phyloP scores from a whole-genome alignment of 2,113 vertebrate species.

The Macaca mulatta region DNA sequence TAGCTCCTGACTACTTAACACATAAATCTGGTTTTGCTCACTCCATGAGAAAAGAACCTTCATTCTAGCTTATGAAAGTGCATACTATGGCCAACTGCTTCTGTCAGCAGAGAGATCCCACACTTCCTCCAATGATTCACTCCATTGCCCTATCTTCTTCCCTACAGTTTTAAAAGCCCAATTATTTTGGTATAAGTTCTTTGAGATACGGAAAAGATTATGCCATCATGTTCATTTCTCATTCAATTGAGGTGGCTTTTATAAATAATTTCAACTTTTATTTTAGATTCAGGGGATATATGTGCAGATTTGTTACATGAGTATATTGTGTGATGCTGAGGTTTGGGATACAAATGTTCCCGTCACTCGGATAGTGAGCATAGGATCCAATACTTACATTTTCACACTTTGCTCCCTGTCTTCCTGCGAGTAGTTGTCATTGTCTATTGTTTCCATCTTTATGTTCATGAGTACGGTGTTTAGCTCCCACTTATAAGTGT shows the following conservation, averaged over 20 bases:
- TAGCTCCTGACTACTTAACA: background rate
- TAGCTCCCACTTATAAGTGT: too few relatives aligned
- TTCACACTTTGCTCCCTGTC: too few relatives aligned
- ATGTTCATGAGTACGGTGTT: too few relatives aligned
- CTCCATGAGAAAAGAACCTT: background rate
- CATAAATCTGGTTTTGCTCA: background rate
- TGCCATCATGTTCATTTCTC: background rate
- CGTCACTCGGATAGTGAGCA: too few relatives aligned
- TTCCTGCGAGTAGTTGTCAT: too few relatives aligned
- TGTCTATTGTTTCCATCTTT: too few relatives aligned
- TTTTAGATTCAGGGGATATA: background rate
- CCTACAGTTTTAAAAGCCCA: background rate
- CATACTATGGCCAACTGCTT: background rate
- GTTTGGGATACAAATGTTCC: too few relatives aligned
- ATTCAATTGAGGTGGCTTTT: too few relatives aligned
- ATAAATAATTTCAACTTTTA: background rate
- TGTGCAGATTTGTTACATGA: too few relatives aligned
- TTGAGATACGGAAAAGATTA: background rate
- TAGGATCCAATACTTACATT: too few relatives aligned
- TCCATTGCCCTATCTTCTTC: background rate
- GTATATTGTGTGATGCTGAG: too few relatives aligned
- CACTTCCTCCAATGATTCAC: background rate
- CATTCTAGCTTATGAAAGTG: background rate
- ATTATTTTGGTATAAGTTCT: background rate
- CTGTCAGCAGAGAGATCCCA: background rate